Conservation (phyloP, 2,888 invertebrate species). For the Luffia ferchaultella region DNA sequence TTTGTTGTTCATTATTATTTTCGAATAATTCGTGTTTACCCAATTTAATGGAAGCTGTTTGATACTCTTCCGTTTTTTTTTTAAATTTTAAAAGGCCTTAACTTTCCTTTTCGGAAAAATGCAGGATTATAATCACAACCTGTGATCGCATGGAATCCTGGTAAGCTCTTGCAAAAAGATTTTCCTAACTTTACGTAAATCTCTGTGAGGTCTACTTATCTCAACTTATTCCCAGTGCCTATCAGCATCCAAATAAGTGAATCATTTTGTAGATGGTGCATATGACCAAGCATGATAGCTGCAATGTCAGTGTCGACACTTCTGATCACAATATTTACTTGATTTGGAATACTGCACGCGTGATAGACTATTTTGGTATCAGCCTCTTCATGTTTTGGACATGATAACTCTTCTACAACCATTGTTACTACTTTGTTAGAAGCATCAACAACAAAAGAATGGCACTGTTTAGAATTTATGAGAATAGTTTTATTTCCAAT, state of each 20-base stretch:
- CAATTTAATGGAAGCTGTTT: background rate
- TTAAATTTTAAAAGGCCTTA: constrained; percentile 11
- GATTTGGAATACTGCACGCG: constrained; percentile 3
- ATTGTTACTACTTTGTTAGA: background rate
- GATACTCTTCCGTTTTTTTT: background rate
- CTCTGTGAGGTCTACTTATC: constrained; percentile 1
- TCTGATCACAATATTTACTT: constrained; percentile 12
- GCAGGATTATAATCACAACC: constrained; percentile 17
- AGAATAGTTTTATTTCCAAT: constrained; percentile 1
- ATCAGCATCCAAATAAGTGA: constrained; percentile 8
- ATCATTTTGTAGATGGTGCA: constrained; percentile 11
- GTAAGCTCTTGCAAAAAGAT: constrained; percentile 11
- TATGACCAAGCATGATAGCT: constrained; percentile 13
- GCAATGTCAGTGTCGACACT: constrained; percentile 13
- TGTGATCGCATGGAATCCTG: constrained; percentile 16
- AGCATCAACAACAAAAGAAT: background rate
- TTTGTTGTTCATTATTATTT: background rate
- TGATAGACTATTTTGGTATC: constrained; percentile 10
- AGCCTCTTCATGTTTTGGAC: constrained; percentile 9
- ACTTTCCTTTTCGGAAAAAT: constrained; percentile 16
- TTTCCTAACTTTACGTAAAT: constrained; percentile 9
- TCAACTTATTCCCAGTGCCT: constrained; percentile 12
- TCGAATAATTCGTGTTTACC: background rate
- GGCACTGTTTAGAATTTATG: background rate
- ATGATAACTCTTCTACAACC: constrained; percentile 9